Evolutionary conservation across 1,140 invertebrate species (phyloP).

Genomic region (Hormaphis cornu): DNA sequence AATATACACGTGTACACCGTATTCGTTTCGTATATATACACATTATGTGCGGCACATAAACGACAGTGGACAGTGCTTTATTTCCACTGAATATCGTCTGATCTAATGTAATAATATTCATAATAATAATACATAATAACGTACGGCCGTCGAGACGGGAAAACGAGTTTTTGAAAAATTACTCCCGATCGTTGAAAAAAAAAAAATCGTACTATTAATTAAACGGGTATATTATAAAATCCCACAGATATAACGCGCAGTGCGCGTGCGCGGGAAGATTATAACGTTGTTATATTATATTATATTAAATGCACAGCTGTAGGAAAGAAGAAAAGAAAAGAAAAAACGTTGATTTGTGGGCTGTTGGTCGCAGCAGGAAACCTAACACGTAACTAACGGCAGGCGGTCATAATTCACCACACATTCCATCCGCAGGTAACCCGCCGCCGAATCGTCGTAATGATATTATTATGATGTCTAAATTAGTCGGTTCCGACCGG

Average conservation of each 20-base stretch:
- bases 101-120: neutral
- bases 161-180: slow-evolving; percentile 32
- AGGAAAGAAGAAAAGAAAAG: slow-evolving; percentile 2
- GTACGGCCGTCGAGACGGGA: neutral
- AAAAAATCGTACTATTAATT: slow-evolving; percentile 32
- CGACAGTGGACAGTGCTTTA: slow-evolving; percentile 2
- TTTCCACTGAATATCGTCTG: slow-evolving; percentile 11
- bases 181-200: slow-evolving; percentile 29
- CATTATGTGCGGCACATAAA: neutral
- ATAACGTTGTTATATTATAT: too few species aligned
- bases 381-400: slow-evolving; percentile 23
- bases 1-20: neutral
- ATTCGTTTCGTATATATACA: neutral
- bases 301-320: too few species aligned
- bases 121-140: neutral
- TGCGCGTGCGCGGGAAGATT: neutral
- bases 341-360: slow-evolving; percentile 27
- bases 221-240: slow-evolving; percentile 27
- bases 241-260: neutral
- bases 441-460: slow-evolving; percentile 2
- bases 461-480: slow-evolving; percentile 31
- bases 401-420: slow-evolving; percentile 29
- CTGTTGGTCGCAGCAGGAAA: slow-evolving; percentile 26
- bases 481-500: neutral
- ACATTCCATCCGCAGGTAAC: slow-evolving; percentile 5